Base-by-base conservation (phyloP, 2,888 invertebrate genomes). In the Brachycybe producta region DNA sequence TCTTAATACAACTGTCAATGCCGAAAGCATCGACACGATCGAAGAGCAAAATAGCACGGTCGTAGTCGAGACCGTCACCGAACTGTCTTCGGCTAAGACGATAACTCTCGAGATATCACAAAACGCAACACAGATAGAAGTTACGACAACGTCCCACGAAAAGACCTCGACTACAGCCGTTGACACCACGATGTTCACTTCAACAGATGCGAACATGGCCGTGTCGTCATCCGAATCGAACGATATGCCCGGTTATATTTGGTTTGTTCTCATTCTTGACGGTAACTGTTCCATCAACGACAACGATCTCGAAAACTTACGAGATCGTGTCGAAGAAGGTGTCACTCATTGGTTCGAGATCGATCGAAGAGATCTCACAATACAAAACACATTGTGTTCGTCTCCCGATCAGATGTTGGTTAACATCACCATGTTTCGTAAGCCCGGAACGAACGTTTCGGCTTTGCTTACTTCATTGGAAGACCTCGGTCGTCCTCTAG, bases 201-300 rank as follows among this genome's bases (percentile, higher is more conserved):
- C 19, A 5, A 40, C 41, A 7, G 41, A 7, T 21, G 17, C 41
- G 23, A 3, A 17, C n/a, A 5, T 23, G 13, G 17, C 17, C 44
- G 17, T 28, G 23, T 5, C 27, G n/a, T n/a, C 15, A 17, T 7
- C 4, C 30, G 30, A 45, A 15, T 8, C 28, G 4, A 45, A 28
- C 45, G 45, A 32, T 2, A 32, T 32, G 8, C 8, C 28, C 17
- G 4, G 26, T 3, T 2, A 13, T 1, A 7, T 7, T 11, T 53
- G 53, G 53, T 53, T 46, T 35, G 35, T 53, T 19, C 34, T 53
- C 19, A 28, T 36, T 8, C 35, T 53, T 8, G 42, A 32, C 13
- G 45, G 53, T 27, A 53, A 53, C 24, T 53, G 53, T 38, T 46
- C 46, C 3, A 30, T 41, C 23, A 35, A 38, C 24, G 23, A 24